phyloP scores from a whole-genome alignment of 2,888 invertebrate genomes.

The Calephelis perditalis region DNA sequence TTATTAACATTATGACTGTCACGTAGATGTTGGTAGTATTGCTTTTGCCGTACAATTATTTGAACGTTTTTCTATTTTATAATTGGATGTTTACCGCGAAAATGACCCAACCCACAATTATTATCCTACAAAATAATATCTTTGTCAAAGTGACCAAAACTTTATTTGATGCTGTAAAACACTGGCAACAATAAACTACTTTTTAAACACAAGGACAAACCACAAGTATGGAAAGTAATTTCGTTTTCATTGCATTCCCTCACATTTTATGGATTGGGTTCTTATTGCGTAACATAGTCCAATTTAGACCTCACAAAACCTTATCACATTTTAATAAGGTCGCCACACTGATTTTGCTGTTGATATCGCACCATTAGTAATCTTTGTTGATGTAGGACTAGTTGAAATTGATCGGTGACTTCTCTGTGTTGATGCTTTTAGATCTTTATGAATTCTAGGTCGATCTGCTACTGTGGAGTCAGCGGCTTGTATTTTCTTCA shows the following conservation, averaged over 20 bases:
- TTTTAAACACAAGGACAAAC: constrained; percentile 29
- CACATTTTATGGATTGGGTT: too few relatives aligned
- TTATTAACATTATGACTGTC: constrained; percentile 5
- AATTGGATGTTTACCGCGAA: constrained; percentile 26
- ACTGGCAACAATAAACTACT: constrained; percentile 23
- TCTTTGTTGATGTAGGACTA: constrained; percentile 78
- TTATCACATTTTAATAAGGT: constrained; percentile 78
- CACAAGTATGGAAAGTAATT: too few relatives aligned
- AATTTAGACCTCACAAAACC: constrained; percentile 34
- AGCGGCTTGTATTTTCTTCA: constrained; percentile 75
- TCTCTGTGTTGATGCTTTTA: constrained; percentile 80
- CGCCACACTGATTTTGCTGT: constrained; percentile 85
- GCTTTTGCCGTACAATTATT: too few relatives aligned
- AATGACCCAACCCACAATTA: constrained; percentile 30
- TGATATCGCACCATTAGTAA: constrained; percentile 72
- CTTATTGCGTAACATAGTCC: constrained; percentile 20
- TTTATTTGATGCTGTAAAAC: too few relatives aligned
- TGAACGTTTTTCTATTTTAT: too few relatives aligned
- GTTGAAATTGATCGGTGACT: constrained; percentile 61
- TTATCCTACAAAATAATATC: constrained; percentile 10
- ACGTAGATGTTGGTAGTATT: too few relatives aligned
- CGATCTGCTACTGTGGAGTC: constrained; percentile 79
- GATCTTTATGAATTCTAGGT: constrained; percentile 65
- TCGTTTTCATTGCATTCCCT: too few relatives aligned
- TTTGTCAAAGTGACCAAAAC: too few relatives aligned